Evolutionary conservation across 2,797 vertebrate species (phyloP).

Genomic region (Chrosomus eos): DNA sequence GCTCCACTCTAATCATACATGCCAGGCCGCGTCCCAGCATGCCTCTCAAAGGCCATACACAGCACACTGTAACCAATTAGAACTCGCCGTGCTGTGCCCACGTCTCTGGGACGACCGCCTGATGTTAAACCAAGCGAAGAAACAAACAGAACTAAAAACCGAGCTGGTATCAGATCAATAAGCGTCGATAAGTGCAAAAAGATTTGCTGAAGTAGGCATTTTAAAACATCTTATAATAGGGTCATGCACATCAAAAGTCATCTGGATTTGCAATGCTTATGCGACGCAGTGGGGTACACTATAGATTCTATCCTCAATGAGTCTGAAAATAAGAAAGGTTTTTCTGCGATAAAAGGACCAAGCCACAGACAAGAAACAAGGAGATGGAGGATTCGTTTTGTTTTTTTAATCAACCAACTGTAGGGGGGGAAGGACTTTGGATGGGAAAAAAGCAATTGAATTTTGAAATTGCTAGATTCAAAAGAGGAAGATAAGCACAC

Average conservation of each 20-base stretch:
- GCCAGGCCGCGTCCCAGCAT: conserved; percentile 31
- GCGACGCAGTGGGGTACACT: not conserved
- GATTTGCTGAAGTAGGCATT: conserved; percentile 19
- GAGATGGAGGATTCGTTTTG: conserved; percentile 43
- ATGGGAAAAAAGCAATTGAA: conserved; percentile 54
- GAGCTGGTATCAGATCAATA: conserved; percentile 20
- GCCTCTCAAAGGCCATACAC: conserved; percentile 36
- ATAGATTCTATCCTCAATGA: conserved; percentile 46
- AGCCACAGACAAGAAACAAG: conserved; percentile 26
- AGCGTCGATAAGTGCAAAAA: conserved; percentile 6
- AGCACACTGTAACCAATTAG: conserved; percentile 54
- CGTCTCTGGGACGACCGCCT: not conserved
- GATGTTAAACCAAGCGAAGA: not conserved
- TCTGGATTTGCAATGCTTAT: conserved; percentile 30
- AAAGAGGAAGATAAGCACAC: conserved; percentile 55
- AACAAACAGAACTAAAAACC: conserved; percentile 11
- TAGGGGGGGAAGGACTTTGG: conserved; percentile 43
- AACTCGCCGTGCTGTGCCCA: conserved; percentile 28
- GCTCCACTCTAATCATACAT: conserved; percentile 45
- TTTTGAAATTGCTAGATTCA: conserved; percentile 61
- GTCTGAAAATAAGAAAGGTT: conserved; percentile 19
- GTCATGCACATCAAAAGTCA: conserved; percentile 4
- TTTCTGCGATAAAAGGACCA: conserved; percentile 28
- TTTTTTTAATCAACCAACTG: conserved; percentile 56
- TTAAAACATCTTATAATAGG: conserved; percentile 17